Evolutionary conservation across 35 echinoderm and acorn worm genomes (phyloP), one percentile per base, ranked within the genome.

Genomic region (Nesometra sesokonis): DNA sequence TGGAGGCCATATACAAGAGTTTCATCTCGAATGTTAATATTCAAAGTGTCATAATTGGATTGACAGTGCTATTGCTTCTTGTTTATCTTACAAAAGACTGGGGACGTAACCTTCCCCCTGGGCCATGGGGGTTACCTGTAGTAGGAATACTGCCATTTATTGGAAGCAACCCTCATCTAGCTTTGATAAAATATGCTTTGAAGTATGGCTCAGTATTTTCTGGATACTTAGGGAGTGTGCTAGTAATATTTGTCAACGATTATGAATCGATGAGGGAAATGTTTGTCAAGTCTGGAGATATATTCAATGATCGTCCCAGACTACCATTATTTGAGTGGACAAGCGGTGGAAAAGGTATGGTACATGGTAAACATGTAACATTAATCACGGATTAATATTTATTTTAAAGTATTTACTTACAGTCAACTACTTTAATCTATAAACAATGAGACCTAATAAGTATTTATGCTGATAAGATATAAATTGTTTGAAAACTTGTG

Each of bases 261-360:
- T 87, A 38, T 33, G 13, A 77, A 32, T 57, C 80, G 13, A 80
- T 87, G 29, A 36, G 39, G 34, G 77, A 87, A 32, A 78, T 78
- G 11, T 87, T 87, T 31, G 78, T 77, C 0, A 80, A 80, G 34
- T 87, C 86, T 0, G 57, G 77, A 30, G 86, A 87, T 35, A 78
- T 36, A 5, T 87, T 87, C 29, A 87, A 78, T 80, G 86, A 87
- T 78, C 78, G 86, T 80, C 86, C 86, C 0, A 87, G 80, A 57
- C 38, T 87, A 30, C 32, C 39, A 1, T 31, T 87, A 34, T 80
- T 80, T 80, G 86, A 87, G 11, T 17, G 80, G 21, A 33, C 80
- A n/a, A 78, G 29, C 0, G 0, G 80, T 31, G 86, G 86, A 39
- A 87, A 87, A 46, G 86, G 86, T 87, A 9, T 27, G 23, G 52